Base-by-base conservation (phyloP, 2,797 vertebrate species). In the Aeoliscus strigatus region DNA sequence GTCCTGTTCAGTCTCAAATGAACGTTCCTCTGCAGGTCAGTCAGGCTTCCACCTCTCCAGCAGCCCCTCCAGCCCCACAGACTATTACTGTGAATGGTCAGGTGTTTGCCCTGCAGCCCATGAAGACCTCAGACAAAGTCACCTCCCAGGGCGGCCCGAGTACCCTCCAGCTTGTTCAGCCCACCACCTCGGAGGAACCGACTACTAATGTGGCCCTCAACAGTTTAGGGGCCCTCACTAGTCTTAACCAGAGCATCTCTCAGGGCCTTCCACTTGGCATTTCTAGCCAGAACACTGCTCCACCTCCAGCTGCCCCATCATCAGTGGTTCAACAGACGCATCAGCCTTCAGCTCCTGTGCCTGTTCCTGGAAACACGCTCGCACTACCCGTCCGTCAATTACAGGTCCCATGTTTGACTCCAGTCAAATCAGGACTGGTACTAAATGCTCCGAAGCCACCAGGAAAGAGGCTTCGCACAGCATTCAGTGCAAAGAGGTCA, bases 51-150 rank as follows among this genome's bases (percentile, higher is more conserved):
- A 81, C 89, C 14, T 84, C 90, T 4, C 63, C 88, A 68, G n/a
- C 79, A 54, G 59, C 59, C 33, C 66, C 76, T 39, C 82, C 90
- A 51, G 86, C 93, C 57, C 92, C 93, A 24, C 94, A 98, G 48
- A 97, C 96, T 5, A 93, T 99, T 80, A 97, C 93, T 67, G 87
- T 99, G 59, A 99, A 97, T 0, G 96, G 96, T 37, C 95, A 98
- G 75, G 87, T 98, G 53, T 99, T 97, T 78, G 93, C 94, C 18
- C 79, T 99, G 77, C 93, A 97, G 65, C 93, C 96, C 34, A 86
- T 97, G 60, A 94, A 92, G 79, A 91, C 94, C 17, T 88, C 90
- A 16, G 90, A 93, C 32, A 93, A 91, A 80, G 73, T 76, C 39
- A 87, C 84, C 39, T 88, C 84, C 57, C 91, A 93, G 79, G 39